These are phyloP conservation scores for Chromis chromis DNA, from an alignment of 2,797 vertebrate genomes.

Conservation along the genomic window DNA sequence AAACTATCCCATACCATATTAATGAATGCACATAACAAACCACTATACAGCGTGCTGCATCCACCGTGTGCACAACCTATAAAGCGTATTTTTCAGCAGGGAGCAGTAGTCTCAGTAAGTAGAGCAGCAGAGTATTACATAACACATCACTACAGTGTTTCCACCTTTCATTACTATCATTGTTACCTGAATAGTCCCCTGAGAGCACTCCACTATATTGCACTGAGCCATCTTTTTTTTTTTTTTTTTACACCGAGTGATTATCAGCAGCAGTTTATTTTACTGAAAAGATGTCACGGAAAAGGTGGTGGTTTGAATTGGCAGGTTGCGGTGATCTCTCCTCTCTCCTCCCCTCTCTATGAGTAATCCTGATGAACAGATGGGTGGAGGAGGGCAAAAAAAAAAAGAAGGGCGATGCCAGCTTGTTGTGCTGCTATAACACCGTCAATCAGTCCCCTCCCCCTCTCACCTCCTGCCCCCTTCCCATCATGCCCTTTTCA, in stretches of 20 bases:
- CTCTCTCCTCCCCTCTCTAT: constrained; percentile 40
- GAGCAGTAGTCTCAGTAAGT: constrained; percentile 33
- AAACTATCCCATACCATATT: no score
- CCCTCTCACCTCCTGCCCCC: constrained; percentile 38
- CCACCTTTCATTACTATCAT: constrained; percentile 40
- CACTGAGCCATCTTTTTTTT: constrained; percentile 45
- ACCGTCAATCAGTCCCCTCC: constrained; percentile 58
- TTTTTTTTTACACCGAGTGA: constrained; percentile 54
- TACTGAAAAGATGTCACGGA: constrained; percentile 24
- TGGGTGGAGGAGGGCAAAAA: constrained; percentile 65
- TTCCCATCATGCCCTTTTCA: constrained; percentile 39
- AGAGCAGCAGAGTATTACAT: constrained; percentile 57
- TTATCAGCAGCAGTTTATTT: constrained; percentile 51
- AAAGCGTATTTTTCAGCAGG: constrained; percentile 37
- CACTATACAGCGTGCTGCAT: background rate
- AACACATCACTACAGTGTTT: constrained; percentile 52
- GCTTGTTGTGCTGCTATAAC: constrained; percentile 65
- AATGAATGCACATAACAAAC: constrained; percentile 9
- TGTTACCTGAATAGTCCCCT: constrained; percentile 43
- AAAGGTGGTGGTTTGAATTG: constrained; percentile 39
- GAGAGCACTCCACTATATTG: constrained; percentile 49
- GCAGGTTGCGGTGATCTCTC: constrained; percentile 18
- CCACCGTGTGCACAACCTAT: constrained; percentile 22
- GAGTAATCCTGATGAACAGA: constrained; percentile 80
- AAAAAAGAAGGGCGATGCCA: constrained; percentile 59